Base-by-base conservation (phyloP, 2,113 vertebrate species). In the Macquaria australasica region DNA sequence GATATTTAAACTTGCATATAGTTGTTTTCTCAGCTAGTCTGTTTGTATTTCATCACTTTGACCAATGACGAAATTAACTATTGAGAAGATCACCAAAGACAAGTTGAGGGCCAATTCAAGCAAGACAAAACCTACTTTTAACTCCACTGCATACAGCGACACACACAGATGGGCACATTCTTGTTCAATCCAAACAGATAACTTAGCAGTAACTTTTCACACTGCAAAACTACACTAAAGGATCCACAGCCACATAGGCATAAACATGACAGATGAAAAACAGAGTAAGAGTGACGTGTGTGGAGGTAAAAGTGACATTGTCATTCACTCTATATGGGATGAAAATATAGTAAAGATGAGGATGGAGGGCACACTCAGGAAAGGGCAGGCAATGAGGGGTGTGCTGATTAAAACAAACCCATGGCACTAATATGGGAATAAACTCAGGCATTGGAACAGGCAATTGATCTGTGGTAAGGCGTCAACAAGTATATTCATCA, bases 391-490 rank as follows among this genome's bases (percentile, higher is more conserved):
- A 79, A 45, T 20, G 31, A 62, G 31, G n/a, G 53, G 25, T 53
- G 60, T 59, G 70, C 45, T 23, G 43, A 73, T 31, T 1, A 37
- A 58, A 82, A 82, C 43, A 88, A 89, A 85, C 25, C 53, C 37
- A 23, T 87, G 83, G 85, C 84, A 82, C 89, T 80, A 86, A 88
- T 48, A 55, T 8, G 31, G 80, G 72, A 56, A 73, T 68, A 73
- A 87, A 81, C 76, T 39, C 34, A 74, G 82, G 73, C 81, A 82
- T 86, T 39, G 37, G 67, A 89, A 41, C 82, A 84, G 86, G 68
- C 83, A 74, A 69, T 11, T 78, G 39, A 70, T 79, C 43, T n/a
- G 71, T 48, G 69, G 71, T 90, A 92, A 93, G 91, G 88, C 84
- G 8, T 85, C 28, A 25, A 66, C 70, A 45, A 71, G 51, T 83